These are phyloP conservation scores for Cactoblastis cactorum DNA, from an alignment of 2,888 invertebrate genomes.

Conservation along the genomic window DNA sequence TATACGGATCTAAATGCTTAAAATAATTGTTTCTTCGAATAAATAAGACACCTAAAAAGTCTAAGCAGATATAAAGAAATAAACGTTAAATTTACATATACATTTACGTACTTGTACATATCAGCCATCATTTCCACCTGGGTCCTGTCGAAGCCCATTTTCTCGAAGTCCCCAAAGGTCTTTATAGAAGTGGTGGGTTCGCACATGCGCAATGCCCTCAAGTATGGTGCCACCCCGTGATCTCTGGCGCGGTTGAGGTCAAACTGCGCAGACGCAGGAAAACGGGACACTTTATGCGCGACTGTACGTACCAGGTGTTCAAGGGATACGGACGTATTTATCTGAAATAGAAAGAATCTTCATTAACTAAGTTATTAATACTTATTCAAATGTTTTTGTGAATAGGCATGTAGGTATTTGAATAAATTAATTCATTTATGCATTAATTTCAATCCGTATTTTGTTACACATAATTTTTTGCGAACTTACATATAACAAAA, in stretches of 20 bases:
- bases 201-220: constrained; percentile 83
- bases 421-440: too few species aligned
- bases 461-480: too few species aligned
- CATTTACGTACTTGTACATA: constrained; percentile 83
- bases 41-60: too few species aligned
- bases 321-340: constrained; percentile 79
- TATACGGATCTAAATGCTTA: too few species aligned
- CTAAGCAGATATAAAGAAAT: too few species aligned
- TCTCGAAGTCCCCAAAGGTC: constrained; percentile 79
- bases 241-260: constrained; percentile 82
- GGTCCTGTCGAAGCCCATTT: constrained; percentile 75
- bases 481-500: too few species aligned
- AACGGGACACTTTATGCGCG: constrained; percentile 81
- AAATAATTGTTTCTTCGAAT: too few species aligned
- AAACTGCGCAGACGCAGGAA: constrained; percentile 69
- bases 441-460: too few species aligned
- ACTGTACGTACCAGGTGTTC: constrained; percentile 82
- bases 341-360: constrained; percentile 48
- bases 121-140: constrained; percentile 82
- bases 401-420: too few species aligned
- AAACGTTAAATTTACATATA: background rate
- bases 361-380: too few species aligned
- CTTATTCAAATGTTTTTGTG: too few species aligned
- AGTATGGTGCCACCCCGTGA: constrained; percentile 89
- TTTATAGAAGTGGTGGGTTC: constrained; percentile 72